phyloP scores from a whole-genome alignment of 1,140 invertebrate genomes.

The Hyphantria cunea region DNA sequence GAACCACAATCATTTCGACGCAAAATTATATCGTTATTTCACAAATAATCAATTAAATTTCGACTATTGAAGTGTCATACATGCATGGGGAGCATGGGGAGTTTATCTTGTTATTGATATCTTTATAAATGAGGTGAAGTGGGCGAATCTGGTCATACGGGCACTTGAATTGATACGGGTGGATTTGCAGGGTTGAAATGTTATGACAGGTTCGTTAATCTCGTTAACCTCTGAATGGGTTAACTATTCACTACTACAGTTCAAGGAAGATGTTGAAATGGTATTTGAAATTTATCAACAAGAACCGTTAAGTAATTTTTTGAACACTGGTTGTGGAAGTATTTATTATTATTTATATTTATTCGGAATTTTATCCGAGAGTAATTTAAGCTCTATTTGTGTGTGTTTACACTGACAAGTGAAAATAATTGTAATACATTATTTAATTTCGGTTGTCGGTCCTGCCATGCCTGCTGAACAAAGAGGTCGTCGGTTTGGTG shows the following conservation, averaged over 20 bases:
- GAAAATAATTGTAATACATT: too few relatives aligned
- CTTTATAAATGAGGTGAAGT: slow-evolving; percentile 75
- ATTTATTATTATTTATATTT: not conserved
- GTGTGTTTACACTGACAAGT: too few relatives aligned
- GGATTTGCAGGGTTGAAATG: slow-evolving; percentile 43
- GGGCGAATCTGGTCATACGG: slow-evolving; percentile 70
- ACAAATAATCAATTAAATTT: slow-evolving; percentile 77
- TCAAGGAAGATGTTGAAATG: not conserved
- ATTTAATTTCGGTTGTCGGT: too few relatives aligned
- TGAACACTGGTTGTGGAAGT: not conserved
- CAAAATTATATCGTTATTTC: slow-evolving; percentile 63
- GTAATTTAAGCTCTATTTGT: too few relatives aligned
- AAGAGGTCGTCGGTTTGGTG: too few relatives aligned
- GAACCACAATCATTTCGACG: slow-evolving; percentile 45
- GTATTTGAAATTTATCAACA: not conserved
- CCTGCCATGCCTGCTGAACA: too few relatives aligned
- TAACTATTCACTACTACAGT: slow-evolving; percentile 24
- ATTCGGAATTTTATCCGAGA: not conserved
- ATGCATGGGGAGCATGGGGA: slow-evolving; percentile 51
- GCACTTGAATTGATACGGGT: slow-evolving; percentile 70
- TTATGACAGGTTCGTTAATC: slow-evolving; percentile 57
- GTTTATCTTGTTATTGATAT: slow-evolving; percentile 76
- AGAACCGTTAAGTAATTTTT: too few relatives aligned
- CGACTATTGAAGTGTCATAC: slow-evolving; percentile 48
- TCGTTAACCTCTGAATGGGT: slow-evolving; percentile 40